phyloP scores from a whole-genome alignment of 2,888 invertebrate species.

The Thymelicus acteon region DNA sequence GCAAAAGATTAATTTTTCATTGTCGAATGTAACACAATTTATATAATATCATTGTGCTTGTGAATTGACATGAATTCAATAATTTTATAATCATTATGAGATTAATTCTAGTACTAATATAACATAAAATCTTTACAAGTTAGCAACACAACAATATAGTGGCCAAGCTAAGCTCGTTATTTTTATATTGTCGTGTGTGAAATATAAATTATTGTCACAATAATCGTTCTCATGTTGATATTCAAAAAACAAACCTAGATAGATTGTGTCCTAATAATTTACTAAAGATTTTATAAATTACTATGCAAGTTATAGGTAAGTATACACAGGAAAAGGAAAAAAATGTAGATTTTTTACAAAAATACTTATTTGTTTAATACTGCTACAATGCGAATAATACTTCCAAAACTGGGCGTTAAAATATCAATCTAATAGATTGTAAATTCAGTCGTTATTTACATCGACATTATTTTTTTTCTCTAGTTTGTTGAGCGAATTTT shows the following conservation, averaged over 20 bases:
- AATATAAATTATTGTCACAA: conserved; percentile 80
- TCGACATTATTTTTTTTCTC: conserved; percentile 66
- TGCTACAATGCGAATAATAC: conserved; percentile 58
- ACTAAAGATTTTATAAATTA: conserved; percentile 41
- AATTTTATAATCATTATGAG: conserved; percentile 10
- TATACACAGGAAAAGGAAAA: conserved; percentile 46
- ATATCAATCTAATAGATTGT: conserved; percentile 46
- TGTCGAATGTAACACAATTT: conserved; percentile 1
- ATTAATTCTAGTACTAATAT: conserved; percentile 20
- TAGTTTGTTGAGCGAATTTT: conserved; percentile 60
- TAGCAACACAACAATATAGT: conserved; percentile 44
- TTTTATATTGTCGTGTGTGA: conserved; percentile 70
- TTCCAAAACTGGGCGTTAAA: conserved; percentile 51
- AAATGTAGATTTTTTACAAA: conserved; percentile 41
- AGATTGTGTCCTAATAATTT: conserved; percentile 43
- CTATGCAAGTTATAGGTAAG: conserved; percentile 41
- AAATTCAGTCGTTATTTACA: conserved; percentile 78
- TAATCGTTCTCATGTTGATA: conserved; percentile 56
- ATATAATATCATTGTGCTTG: conserved; percentile 23
- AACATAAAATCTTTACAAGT: conserved; percentile 25
- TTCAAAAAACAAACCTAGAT: conserved; percentile 40
- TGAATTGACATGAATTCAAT: conserved; percentile 36
- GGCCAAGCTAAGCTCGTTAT: conserved; percentile 73
- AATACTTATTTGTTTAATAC: conserved; percentile 56
- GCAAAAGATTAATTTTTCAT: background rate